Conservation (phyloP, 2,888 invertebrate genomes). For the Gari tellinella region DNA sequence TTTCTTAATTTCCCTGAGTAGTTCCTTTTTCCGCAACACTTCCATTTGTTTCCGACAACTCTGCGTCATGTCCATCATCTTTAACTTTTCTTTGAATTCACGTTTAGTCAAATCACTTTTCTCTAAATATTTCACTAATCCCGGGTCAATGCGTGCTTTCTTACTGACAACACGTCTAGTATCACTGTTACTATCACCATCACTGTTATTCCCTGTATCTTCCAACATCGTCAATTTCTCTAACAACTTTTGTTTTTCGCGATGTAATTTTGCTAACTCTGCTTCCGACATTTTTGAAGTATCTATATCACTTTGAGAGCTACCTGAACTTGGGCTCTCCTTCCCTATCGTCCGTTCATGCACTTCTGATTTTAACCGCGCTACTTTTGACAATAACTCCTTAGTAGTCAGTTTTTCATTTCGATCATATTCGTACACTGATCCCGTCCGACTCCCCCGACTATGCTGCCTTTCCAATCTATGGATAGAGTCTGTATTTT, state of each 20-base stretch:
- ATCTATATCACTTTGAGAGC: slow-evolving; percentile 84
- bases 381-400: slow-evolving; percentile 52
- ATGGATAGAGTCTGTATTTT: slow-evolving; percentile 56
- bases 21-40: slow-evolving; percentile 67
- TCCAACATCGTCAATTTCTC: slow-evolving; percentile 81
- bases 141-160: slow-evolving; percentile 66
- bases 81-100: slow-evolving; percentile 59
- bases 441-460: slow-evolving; percentile 61
- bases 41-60: slow-evolving; percentile 81
- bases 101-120: slow-evolving; percentile 55
- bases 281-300: slow-evolving; percentile 86
- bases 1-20: slow-evolving; percentile 62
- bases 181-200: slow-evolving; percentile 63
- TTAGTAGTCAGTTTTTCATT: slow-evolving; percentile 52
- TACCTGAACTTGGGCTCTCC: slow-evolving; percentile 74
- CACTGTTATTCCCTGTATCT: slow-evolving; percentile 76
- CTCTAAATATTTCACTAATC: slow-evolving; percentile 47
- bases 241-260: slow-evolving; percentile 81
- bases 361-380: slow-evolving; percentile 55
- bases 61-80: slow-evolving; percentile 70
- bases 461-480: slow-evolving; percentile 65
- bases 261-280: slow-evolving; percentile 78
- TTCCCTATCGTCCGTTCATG: slow-evolving; percentile 59
- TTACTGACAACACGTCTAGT: slow-evolving; percentile 62
- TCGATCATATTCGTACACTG: slow-evolving; percentile 41